phyloP scores from a whole-genome alignment of 1,140 invertebrate species.

The Adoxophyes honmai region DNA sequence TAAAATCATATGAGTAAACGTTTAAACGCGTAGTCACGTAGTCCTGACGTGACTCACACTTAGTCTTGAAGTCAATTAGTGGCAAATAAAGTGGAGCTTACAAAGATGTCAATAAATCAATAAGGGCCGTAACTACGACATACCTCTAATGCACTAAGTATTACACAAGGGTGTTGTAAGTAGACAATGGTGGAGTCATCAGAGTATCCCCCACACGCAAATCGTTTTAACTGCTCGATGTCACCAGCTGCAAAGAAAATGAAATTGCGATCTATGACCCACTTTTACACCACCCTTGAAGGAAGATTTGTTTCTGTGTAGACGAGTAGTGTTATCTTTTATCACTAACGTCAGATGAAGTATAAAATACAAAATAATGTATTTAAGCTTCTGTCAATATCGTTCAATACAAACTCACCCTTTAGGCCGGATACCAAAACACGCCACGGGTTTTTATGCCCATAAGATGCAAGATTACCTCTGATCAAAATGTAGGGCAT shows the following conservation, averaged over 20 bases:
- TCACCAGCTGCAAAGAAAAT: conserved; percentile 81
- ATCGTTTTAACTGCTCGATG: conserved; percentile 87
- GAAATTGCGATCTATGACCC: neutral
- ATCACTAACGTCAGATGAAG: neutral
- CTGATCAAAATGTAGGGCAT: conserved; percentile 93
- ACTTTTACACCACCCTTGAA: neutral
- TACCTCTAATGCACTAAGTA: conserved; percentile 88
- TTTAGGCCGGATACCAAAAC: conserved; percentile 90
- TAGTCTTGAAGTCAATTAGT: neutral
- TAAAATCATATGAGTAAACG: no score
- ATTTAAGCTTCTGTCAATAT: no score
- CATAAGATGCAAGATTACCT: conserved; percentile 90
- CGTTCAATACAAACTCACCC: conserved; percentile 70
- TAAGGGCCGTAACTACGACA: conserved; percentile 29
- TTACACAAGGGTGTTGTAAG: conserved; percentile 90
- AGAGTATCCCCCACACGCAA: conserved; percentile 88
- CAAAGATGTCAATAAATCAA: conserved; percentile 1
- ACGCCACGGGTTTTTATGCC: conserved; percentile 89
- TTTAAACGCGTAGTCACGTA: no score
- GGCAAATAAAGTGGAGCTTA: no score
- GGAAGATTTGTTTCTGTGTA: neutral
- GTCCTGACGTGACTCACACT: neutral
- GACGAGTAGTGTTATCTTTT: neutral
- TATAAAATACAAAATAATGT: neutral
- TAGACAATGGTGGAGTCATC: conserved; percentile 90